These are phyloP conservation scores for Protodeltote pygarga DNA, from an alignment of 2,888 invertebrate species.

Conservation along the genomic window DNA sequence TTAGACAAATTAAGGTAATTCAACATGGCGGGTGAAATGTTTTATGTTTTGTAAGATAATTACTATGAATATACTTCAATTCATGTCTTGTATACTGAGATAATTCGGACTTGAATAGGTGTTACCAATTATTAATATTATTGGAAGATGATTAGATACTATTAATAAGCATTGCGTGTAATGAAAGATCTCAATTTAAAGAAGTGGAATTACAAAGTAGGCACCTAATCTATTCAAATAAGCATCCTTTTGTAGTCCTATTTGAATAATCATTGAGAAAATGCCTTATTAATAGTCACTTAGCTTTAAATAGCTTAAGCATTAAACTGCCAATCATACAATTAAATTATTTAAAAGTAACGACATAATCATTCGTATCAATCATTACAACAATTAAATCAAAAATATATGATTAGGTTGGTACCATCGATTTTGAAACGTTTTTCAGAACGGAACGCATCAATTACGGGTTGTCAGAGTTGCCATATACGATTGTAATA, in stretches of 20 bases:
- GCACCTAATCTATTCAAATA: constrained; percentile 33
- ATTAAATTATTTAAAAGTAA: constrained; percentile 47
- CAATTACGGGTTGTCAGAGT: constrained; percentile 47
- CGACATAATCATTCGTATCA: constrained; percentile 25
- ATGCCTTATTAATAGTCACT: constrained; percentile 31
- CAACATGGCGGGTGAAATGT: constrained; percentile 26
- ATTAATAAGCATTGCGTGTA: no score
- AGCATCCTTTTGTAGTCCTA: constrained; percentile 21
- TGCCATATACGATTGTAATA: constrained; percentile 50
- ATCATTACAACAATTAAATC: constrained; percentile 39
- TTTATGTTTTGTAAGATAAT: constrained; percentile 12
- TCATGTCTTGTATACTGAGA: neutral
- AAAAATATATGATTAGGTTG: constrained; percentile 33
- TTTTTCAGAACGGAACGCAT: constrained; percentile 44
- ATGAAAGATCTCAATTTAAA: no score
- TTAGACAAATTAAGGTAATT: constrained; percentile 33
- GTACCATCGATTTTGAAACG: constrained; percentile 33
- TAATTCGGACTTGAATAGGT: no score
- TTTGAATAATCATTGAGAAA: constrained; percentile 36
- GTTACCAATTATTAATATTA: no score
- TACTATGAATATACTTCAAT: constrained; percentile 11
- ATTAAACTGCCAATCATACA: constrained; percentile 44
- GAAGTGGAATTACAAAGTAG: no score
- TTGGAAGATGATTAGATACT: no score
- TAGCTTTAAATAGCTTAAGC: constrained; percentile 20